Conservation (phyloP, 2,797 vertebrate genomes). For the Orestias chungarensis region DNA sequence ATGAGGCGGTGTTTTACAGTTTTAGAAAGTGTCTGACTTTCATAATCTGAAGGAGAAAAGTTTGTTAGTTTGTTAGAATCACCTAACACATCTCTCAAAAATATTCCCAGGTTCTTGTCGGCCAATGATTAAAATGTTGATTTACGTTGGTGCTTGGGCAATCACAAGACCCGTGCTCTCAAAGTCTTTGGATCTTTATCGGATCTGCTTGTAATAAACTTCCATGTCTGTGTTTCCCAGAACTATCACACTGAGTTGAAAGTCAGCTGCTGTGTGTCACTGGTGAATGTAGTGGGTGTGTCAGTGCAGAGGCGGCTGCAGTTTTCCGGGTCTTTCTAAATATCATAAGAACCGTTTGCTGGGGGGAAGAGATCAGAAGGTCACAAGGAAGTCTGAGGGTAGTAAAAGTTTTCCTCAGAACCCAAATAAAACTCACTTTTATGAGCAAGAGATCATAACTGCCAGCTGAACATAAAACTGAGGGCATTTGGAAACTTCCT, state of each 20-base stretch:
- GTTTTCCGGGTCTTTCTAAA: slow-evolving; percentile 40
- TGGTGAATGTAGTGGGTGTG: slow-evolving; percentile 26
- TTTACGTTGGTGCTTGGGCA: not conserved
- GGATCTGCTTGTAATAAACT: not conserved
- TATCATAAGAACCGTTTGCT: slow-evolving; percentile 45
- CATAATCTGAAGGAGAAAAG: too few relatives aligned
- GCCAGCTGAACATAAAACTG: slow-evolving; percentile 12
- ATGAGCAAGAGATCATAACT: slow-evolving; percentile 6
- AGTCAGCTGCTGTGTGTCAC: slow-evolving; percentile 32
- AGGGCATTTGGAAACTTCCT: not conserved
- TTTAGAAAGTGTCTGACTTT: too few relatives aligned
- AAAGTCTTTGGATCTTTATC: not conserved
- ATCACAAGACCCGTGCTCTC: not conserved
- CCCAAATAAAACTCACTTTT: slow-evolving; percentile 10
- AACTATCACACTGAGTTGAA: slow-evolving; percentile 16
- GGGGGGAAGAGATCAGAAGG: slow-evolving; percentile 14
- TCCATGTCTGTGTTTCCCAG: slow-evolving; percentile 4
- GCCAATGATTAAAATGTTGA: not conserved
- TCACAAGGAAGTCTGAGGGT: slow-evolving; percentile 34
- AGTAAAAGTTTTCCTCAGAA: slow-evolving; percentile 21
- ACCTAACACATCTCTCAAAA: slow-evolving; percentile 16
- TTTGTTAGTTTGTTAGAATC: too few relatives aligned
- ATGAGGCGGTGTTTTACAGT: not conserved
- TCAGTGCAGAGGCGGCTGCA: slow-evolving; percentile 22
- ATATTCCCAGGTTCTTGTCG: not conserved